A percentile compares a stretch with the other conserved stretches of the same genome.
Evolutionary conservation across 2,888 invertebrate genomes (phyloP).

Genomic region (Ichneumon xanthorius): DNA sequence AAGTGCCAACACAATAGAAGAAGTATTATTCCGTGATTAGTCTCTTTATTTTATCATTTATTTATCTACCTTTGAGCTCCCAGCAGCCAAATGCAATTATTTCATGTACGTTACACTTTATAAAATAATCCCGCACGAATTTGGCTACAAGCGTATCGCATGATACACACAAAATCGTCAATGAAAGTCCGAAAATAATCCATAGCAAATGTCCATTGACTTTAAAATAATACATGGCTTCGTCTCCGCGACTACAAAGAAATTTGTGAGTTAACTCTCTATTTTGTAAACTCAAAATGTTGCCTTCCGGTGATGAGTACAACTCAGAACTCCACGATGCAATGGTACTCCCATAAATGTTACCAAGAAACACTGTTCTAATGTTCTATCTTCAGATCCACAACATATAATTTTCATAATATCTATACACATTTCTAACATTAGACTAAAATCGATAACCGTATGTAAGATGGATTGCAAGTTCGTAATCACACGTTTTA

Average conservation of each 20-base stretch:
- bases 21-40: background rate
- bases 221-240: background rate
- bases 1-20: constrained; percentile 1
- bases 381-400: background rate
- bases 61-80: constrained; percentile 51
- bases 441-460: background rate
- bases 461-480: background rate
- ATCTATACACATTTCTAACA: background rate
- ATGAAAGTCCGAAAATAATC: constrained; percentile 5
- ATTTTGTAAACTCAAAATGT: background rate
- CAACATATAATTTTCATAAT: constrained; percentile 8
- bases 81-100: constrained; percentile 66
- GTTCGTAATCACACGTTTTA: background rate
- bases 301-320: background rate
- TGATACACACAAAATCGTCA: background rate
- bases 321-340: background rate
- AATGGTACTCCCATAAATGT: background rate
- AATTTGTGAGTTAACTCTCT: background rate
- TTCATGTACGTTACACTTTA: constrained; percentile 38
- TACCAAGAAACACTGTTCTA: constrained; percentile 20
- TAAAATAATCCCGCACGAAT: constrained; percentile 62
- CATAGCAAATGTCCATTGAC: background rate
- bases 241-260: background rate
- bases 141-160: constrained; percentile 43
- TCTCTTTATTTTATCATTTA: background rate